Evolutionary conservation across 1,140 invertebrate genomes (phyloP).

Genomic region (Heterodera schachtii): DNA sequence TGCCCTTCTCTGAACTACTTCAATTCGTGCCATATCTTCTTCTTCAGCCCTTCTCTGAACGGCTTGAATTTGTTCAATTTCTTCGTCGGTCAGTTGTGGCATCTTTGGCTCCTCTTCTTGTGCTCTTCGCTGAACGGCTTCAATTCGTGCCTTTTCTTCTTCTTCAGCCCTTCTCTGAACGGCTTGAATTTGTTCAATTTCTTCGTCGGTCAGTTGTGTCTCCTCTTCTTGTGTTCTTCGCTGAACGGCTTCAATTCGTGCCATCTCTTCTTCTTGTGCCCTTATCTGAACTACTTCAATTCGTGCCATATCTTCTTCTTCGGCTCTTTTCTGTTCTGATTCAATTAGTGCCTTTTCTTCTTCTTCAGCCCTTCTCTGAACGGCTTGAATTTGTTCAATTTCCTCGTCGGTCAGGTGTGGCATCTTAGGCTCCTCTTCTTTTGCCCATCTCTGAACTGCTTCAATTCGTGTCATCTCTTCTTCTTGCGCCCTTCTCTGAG

Average conservation of each 20-base stretch:
- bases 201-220: conserved; percentile 44
- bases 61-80: background rate
- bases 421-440: background rate
- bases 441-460: conserved; percentile 35
- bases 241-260: conserved; percentile 47
- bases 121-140: conserved; percentile 3
- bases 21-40: conserved; percentile 4
- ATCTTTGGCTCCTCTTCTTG: no score
- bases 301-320: conserved; percentile 18
- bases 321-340: background rate
- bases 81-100: background rate
- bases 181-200: conserved; percentile 44
- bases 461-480: conserved; percentile 54
- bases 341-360: conserved; percentile 45
- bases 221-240: conserved; percentile 27
- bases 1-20: background rate
- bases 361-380: conserved; percentile 19
- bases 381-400: conserved; percentile 23
- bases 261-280: conserved; percentile 41
- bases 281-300: background rate
- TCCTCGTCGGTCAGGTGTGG: conserved; percentile 10
- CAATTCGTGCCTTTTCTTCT: conserved; percentile 10
- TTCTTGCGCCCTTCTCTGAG: background rate
- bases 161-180: conserved; percentile 45
- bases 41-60: background rate